Evolutionary conservation across 2,797 vertebrate genomes (phyloP).

Genomic region (Chaunax sp.): DNA sequence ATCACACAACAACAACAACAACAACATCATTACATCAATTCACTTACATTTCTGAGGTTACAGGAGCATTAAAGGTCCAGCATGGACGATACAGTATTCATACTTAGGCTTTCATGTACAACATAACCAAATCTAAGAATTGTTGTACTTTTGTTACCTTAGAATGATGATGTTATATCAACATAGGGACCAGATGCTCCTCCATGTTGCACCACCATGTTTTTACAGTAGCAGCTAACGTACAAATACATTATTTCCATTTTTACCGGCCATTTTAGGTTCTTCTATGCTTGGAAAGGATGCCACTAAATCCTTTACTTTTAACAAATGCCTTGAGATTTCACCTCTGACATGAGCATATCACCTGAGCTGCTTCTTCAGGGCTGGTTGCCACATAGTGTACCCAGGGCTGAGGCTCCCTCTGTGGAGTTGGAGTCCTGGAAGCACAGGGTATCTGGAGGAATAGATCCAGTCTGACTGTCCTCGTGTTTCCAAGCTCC

Average conservation of each 20-base stretch:
- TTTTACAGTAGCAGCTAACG: too few species aligned
- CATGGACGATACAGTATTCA: not conserved
- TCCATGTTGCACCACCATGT: too few species aligned
- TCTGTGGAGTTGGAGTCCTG: constrained; percentile 52
- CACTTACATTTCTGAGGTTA: not conserved
- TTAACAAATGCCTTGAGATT: too few species aligned
- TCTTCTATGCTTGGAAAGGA: too few species aligned
- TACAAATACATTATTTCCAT: too few species aligned
- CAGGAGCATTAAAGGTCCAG: not conserved
- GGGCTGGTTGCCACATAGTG: constrained; percentile 23
- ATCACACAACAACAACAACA: not conserved
- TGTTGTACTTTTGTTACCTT: too few species aligned
- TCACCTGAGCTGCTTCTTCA: constrained; percentile 41
- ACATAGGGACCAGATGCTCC: too few species aligned
- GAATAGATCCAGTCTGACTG: constrained; percentile 48
- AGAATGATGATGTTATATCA: too few species aligned
- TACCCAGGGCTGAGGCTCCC: constrained; percentile 21
- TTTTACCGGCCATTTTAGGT: too few species aligned
- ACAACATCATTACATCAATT: not conserved
- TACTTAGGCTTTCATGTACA: too few species aligned
- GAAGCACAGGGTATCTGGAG: constrained; percentile 39
- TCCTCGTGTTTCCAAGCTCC: constrained; percentile 5
- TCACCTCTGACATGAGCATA: not conserved
- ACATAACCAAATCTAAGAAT: too few species aligned
- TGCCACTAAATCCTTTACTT: too few species aligned